These are phyloP conservation scores for Bombus haemorrhoidalis DNA, from an alignment of 1,140 invertebrate species.

Conservation along the genomic window DNA sequence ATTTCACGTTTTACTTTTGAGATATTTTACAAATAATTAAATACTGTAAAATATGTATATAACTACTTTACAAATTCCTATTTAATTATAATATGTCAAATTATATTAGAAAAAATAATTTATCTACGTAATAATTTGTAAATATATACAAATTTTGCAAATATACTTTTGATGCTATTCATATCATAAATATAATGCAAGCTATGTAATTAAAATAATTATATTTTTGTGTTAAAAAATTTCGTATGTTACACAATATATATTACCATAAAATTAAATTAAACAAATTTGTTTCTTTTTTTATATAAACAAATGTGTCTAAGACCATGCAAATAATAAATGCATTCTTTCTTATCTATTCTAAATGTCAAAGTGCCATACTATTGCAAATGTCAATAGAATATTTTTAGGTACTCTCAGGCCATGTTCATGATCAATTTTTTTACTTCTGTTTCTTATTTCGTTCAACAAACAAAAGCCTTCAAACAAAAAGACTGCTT, in stretches of 20 bases:
- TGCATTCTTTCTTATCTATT: constrained; percentile 32
- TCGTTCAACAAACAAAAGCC: background rate
- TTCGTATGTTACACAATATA: constrained; percentile 21
- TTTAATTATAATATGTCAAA: constrained; percentile 1
- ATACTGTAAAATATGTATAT: constrained; percentile 34
- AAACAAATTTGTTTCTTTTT: constrained; percentile 1
- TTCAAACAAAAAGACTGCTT: background rate
- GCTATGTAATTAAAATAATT: background rate
- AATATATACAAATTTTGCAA: background rate
- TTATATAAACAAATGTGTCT: constrained; percentile 20
- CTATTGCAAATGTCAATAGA: constrained; percentile 73
- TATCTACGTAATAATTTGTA: background rate
- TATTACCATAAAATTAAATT: background rate
- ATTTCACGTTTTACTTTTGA: constrained; percentile 28
- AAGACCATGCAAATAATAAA: constrained; percentile 48
- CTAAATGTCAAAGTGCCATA: constrained; percentile 77
- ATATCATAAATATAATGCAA: background rate
- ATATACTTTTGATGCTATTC: background rate
- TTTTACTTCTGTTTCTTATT: constrained; percentile 25
- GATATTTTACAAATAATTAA: constrained; percentile 9
- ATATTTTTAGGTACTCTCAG: constrained; percentile 75
- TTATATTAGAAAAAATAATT: background rate
- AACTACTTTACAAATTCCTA: background rate
- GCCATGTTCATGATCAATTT: constrained; percentile 74
- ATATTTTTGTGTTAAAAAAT: background rate